phyloP scores from a whole-genome alignment of 1,140 invertebrate genomes.

The Copidosoma floridanum region DNA sequence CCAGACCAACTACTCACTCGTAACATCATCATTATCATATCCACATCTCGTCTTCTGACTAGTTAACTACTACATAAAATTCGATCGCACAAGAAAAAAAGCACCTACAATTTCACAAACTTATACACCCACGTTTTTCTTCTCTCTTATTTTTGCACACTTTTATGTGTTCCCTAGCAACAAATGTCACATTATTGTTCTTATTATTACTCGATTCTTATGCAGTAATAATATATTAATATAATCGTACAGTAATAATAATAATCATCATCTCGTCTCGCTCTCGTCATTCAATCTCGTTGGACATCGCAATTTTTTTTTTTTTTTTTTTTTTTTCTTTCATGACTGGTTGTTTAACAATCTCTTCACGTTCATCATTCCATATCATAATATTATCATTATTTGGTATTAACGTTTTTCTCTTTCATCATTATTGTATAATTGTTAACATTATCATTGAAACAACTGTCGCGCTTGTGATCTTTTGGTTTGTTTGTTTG shows the following conservation, averaged over 20 bases:
- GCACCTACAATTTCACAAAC: slow-evolving; percentile 21
- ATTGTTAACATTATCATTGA: slow-evolving; percentile 43
- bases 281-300: no score
- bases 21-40: no score
- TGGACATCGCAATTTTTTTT: no score
- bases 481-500: background rate
- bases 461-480: slow-evolving; percentile 48
- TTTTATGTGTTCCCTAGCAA: background rate
- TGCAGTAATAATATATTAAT: no score
- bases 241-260: slow-evolving; percentile 17
- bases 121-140: background rate
- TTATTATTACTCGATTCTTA: background rate
- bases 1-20: slow-evolving; percentile 16
- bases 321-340: no score
- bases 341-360: no score
- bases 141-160: background rate
- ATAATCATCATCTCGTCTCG: slow-evolving; percentile 1
- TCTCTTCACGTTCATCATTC: no score
- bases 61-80: no score
- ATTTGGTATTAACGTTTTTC: no score
- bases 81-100: slow-evolving; percentile 28
- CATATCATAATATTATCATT: no score
- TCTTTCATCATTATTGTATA: background rate
- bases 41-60: slow-evolving; percentile 18
- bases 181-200: background rate